Base-by-base conservation (phyloP, 2,888 invertebrate species). In the Gymnocheta viridis region DNA sequence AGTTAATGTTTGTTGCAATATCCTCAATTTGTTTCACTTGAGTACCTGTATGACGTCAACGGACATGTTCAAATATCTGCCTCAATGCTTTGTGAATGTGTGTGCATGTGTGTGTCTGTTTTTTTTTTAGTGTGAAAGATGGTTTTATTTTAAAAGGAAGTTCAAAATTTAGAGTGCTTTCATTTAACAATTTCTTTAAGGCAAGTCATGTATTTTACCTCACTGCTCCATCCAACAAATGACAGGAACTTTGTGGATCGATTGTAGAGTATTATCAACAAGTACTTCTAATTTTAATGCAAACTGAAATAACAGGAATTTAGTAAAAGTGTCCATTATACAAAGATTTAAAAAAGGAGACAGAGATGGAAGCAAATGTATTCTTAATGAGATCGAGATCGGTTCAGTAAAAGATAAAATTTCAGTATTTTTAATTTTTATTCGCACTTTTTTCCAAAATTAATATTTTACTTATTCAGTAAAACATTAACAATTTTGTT, bases 91-190 rank as follows among this genome's bases (percentile, higher is more conserved):
- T n/a, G n/a, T n/a, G n/a, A n/a, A n/a, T n/a, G n/a, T n/a, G 2
- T 35, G 12, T 38, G 27, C 44, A 19, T 32, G 29, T 58, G 6
- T 29, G 41, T 41, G 7, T 14, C 2, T 66, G 38, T 38, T 7
- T 38, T n/a, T 7, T 38, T 41, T n/a, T 7, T 1, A 29, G 22
- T 24, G 60, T 73, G 17, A 24, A 12, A 41, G 32, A 22, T 49
- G 49, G 51, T 62, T 62, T 51, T 38, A 17, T 32, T 27, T 56
- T 49, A 58, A 47, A 51, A 62, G 14, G 32, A 58, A 77, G 1
- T 77, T 58, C 47, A 58, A 67, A 67, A 77, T 38, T 49, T 60
- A 19, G 22, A 49, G 38, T 58, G n/a, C 47, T 58, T 49, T 27
- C 22, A 49, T 67, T 67, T 60, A 17, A 38, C 58, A 17, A 67